Conservation (phyloP, 2,888 invertebrate genomes). For the Teleogryllus oceanicus region DNA sequence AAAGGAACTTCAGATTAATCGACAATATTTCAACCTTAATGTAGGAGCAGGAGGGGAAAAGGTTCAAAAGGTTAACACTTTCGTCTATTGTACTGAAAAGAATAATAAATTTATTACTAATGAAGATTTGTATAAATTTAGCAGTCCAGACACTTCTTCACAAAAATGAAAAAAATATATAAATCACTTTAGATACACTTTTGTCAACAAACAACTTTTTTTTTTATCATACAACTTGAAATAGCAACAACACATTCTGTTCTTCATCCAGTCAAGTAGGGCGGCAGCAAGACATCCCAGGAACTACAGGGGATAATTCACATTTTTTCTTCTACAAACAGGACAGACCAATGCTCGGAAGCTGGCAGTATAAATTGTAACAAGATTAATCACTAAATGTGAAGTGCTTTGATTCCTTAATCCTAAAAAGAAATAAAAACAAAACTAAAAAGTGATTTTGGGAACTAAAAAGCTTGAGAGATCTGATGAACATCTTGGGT, state of each 20-base stretch:
- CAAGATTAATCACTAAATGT: no score
- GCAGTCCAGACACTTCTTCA: background rate
- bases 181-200: slow-evolving; percentile 28
- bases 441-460: no score
- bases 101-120: slow-evolving; percentile 30
- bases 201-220: slow-evolving; percentile 26
- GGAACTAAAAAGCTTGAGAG: no score
- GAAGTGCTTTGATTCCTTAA: no score
- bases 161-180: slow-evolving; percentile 29
- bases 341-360: background rate
- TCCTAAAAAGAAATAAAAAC: no score
- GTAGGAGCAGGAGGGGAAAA: background rate
- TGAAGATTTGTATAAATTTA: slow-evolving; percentile 21
- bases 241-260: background rate
- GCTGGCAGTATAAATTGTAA: no score
- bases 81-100: background rate
- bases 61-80: slow-evolving; percentile 33
- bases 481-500: no score
- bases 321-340: background rate
- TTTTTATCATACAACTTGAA: background rate
- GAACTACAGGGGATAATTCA: slow-evolving; percentile 9
- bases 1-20: no score
- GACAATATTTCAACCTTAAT: no score
- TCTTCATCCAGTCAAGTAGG: background rate
- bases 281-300: slow-evolving; percentile 3